Evolutionary conservation across 1,140 invertebrate species (phyloP).

Genomic region (Caerostris extrusa): DNA sequence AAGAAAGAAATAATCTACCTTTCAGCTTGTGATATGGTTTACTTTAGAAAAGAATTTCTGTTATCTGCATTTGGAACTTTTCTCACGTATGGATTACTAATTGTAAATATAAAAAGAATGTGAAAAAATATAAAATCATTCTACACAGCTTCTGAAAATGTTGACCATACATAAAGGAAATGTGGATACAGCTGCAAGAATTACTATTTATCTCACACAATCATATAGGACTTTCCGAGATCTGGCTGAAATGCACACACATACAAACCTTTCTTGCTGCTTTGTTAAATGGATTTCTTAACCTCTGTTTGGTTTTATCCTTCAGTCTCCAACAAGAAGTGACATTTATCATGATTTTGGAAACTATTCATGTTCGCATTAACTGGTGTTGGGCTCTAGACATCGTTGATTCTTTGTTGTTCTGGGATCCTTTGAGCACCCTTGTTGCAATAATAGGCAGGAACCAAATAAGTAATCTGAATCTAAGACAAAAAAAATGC

Average conservation of each 20-base stretch:
- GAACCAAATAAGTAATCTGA: neutral
- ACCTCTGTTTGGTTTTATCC: neutral
- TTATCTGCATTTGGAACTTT: neutral
- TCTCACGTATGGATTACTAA: conserved; percentile 23
- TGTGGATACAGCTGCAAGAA: too few species aligned
- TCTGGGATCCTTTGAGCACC: neutral
- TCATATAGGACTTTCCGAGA: too few species aligned
- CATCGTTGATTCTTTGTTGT: neutral
- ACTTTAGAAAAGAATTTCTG: neutral
- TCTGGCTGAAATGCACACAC: too few species aligned
- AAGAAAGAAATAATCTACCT: neutral
- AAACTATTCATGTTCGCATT: neutral
- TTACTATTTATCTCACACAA: too few species aligned
- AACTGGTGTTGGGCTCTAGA: too few species aligned
- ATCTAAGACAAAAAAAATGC: too few species aligned
- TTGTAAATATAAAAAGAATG: neutral
- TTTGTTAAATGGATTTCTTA: neutral
- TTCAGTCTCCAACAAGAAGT: neutral
- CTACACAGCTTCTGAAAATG: too few species aligned
- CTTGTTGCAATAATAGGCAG: neutral
- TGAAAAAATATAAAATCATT: too few species aligned
- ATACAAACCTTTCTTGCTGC: neutral
- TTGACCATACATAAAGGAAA: too few species aligned
- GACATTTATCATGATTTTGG: neutral
- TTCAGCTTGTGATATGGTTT: neutral